A percentile compares a stretch with the other conserved stretches of the same genome.
Conservation (phyloP, 35 echinoderm and acorn worm species). For the Amphiura filiformis region DNA sequence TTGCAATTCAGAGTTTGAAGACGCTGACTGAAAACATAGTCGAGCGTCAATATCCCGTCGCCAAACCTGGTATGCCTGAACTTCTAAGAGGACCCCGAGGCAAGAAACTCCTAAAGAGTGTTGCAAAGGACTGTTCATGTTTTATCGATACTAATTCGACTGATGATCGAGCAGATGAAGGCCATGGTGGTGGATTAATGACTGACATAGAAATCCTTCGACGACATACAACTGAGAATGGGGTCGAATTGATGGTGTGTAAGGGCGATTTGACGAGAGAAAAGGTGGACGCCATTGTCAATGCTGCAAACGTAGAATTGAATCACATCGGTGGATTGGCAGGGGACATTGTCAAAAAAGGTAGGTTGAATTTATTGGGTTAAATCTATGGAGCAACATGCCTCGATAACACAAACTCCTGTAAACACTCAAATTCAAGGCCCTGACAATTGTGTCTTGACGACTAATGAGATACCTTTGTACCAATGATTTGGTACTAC, state of each 20-base stretch:
- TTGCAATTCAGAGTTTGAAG: neutral
- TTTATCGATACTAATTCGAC: slow-evolving; percentile 20
- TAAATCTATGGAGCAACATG: neutral
- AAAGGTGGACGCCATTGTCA: slow-evolving; percentile 45
- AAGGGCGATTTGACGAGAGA: slow-evolving; percentile 50
- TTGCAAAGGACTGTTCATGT: slow-evolving; percentile 23
- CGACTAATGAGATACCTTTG: neutral
- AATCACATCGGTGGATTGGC: slow-evolving; percentile 46
- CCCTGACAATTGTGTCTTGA: neutral
- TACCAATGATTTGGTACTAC: neutral
- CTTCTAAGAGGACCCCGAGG: slow-evolving; percentile 33
- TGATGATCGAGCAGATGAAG: neutral
- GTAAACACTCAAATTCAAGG: neutral
- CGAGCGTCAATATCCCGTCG: slow-evolving; percentile 17
- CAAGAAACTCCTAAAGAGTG: slow-evolving; percentile 21
- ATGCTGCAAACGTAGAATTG: slow-evolving; percentile 41
- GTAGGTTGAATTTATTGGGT: slow-evolving; percentile 22
- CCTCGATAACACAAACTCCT: neutral
- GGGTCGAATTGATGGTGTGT: slow-evolving; percentile 12
- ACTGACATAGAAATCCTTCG: neutral
- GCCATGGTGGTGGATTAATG: neutral
- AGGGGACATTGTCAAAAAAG: slow-evolving; percentile 35
- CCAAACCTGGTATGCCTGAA: slow-evolving; percentile 40
- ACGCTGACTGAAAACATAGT: neutral
- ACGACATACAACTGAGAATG: neutral